Conservation (phyloP, 2,113 vertebrate species). For the Plectropomus leopardus region DNA sequence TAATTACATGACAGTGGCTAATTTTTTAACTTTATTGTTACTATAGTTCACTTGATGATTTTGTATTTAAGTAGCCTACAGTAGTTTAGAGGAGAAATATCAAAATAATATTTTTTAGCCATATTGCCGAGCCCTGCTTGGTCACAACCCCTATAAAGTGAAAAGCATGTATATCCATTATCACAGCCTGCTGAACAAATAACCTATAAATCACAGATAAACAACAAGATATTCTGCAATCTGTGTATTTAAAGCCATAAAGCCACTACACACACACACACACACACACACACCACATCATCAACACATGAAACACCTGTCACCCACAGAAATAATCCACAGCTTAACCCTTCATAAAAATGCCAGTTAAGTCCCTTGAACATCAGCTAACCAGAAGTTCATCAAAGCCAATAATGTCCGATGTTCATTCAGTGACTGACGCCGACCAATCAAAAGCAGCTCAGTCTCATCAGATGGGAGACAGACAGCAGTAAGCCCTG, state of each 20-base stretch:
- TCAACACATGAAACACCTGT: constrained; percentile 34
- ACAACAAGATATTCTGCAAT: constrained; percentile 28
- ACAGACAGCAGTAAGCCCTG: constrained; percentile 68
- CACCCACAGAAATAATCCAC: constrained; percentile 27
- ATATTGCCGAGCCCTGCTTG: too few relatives aligned
- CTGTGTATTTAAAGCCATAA: constrained; percentile 38
- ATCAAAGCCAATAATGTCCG: constrained; percentile 22
- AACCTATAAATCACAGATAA: constrained; percentile 19
- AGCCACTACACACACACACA: not conserved
- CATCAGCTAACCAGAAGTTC: constrained; percentile 21
- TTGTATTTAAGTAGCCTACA: too few relatives aligned
- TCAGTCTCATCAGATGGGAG: constrained; percentile 58
- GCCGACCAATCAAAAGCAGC: constrained; percentile 41
- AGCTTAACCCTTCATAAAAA: constrained; percentile 20
- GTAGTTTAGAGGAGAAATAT: too few relatives aligned
- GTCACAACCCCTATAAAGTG: constrained; percentile 4
- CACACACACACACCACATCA: constrained; percentile 3
- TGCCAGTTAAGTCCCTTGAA: not conserved
- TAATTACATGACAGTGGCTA: too few relatives aligned
- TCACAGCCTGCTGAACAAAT: constrained; percentile 1
- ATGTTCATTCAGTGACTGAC: constrained; percentile 7
- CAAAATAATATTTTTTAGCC: too few relatives aligned
- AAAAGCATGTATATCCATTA: constrained; percentile 10
- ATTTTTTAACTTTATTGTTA: too few relatives aligned
- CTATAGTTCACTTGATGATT: too few relatives aligned